Evolutionary conservation across 2,888 invertebrate genomes (phyloP), one percentile per base, ranked within the genome.

Genomic region (Pherbina coryleti): DNA sequence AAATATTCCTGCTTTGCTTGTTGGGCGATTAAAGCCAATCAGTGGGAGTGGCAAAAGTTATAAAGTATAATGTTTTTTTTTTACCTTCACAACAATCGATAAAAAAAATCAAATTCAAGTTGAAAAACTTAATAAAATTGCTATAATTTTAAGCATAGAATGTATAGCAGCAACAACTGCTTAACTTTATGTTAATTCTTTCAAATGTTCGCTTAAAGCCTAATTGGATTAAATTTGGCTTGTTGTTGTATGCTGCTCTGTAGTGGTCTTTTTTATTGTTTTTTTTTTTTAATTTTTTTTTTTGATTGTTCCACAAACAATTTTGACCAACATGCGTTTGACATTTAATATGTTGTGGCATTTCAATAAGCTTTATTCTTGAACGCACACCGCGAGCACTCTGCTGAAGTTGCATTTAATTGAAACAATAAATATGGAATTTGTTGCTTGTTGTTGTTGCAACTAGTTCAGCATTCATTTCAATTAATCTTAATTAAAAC

Each of bases 1-100:
- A 67, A 22, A 28, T 25, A 14, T n/a, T 67, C 31, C 51, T 22
- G n/a, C 57, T 76, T 72, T 49, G 70, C 57, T 78, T 77, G 77
- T 79, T 75, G 75, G 77, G 78, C 79, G 77, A 79, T 80, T 79
- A 79, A 75, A 78, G 79, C 75, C 75, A 53, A 62, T 79, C 81
- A 80, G 80, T 78, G 77, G 82, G 82, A 79, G 82, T 82, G 82
- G 79, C 81, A 81, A 80, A 82, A 80, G 81, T 80, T 81, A 81
- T 82, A 82, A 82, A 82, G 81, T 81, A 81, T 80, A 79, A 76
- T 62, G 76, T 67, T 79, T 67, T 69, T 73, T 75, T 76, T 55
- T 76, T 28, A 14, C 1, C 28, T 73, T 17, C 3, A 25, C 25
- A 49, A 7, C 19, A 19, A 55, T 9, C 31, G 19, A 34, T 37